A percentile compares a stretch with the other conserved stretches of the same genome.
Evolutionary conservation across 1,140 invertebrate species (phyloP).

Genomic region (Ladona fulva): DNA sequence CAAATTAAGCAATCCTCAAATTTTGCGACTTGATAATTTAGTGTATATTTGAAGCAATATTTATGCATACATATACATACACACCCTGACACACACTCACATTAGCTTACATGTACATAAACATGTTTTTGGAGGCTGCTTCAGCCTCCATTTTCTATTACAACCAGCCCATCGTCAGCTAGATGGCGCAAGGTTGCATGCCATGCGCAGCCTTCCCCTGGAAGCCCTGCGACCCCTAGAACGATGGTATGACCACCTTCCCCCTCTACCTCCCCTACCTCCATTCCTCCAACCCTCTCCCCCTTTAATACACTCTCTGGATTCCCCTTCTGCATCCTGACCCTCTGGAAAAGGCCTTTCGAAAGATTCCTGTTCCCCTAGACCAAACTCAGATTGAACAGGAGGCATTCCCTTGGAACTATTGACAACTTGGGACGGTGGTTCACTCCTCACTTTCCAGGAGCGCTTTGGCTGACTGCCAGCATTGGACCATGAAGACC

Average conservation of each 20-base stretch:
- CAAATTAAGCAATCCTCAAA: too few species aligned
- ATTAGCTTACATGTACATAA: not conserved
- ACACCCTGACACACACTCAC: not conserved
- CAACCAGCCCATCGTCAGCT: not conserved
- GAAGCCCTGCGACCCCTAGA: not conserved
- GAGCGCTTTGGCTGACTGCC: not conserved
- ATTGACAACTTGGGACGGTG: too few species aligned
- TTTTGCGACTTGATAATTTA: too few species aligned
- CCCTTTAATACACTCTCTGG: not conserved
- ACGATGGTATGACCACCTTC: not conserved
- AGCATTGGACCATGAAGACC: not conserved
- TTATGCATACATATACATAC: not conserved
- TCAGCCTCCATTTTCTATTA: not conserved
- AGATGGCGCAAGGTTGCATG: not conserved
- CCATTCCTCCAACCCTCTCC: not conserved
- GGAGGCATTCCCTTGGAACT: too few species aligned
- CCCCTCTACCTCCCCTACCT: not conserved
- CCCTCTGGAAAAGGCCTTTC: too few species aligned
- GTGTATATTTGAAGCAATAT: not conserved
- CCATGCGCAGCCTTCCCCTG: not conserved
- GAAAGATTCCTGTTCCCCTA: too few species aligned
- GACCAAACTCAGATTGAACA: too few species aligned
- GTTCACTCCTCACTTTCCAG: not conserved
- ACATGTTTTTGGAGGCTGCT: not conserved
- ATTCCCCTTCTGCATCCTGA: not conserved